These are phyloP conservation scores for Geopemphigus sp. DNA, from an alignment of 1,140 invertebrate species.

Conservation along the genomic window DNA sequence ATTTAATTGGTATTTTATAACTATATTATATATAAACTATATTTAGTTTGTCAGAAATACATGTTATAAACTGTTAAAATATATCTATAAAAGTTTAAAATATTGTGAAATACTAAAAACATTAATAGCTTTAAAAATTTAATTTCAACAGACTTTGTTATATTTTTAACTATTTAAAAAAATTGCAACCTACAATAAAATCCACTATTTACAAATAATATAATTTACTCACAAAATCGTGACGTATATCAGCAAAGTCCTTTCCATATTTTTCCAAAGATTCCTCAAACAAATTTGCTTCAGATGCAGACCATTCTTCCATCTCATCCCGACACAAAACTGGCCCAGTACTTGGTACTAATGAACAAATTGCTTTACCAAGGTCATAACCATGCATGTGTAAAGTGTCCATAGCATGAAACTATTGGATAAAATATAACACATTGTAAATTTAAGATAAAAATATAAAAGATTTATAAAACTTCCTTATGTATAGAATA, in stretches of 20 bases:
- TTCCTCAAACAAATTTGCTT: conserved; percentile 99
- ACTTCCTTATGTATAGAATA: background rate
- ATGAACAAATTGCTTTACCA: conserved; percentile 83
- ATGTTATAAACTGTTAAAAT: too few species aligned
- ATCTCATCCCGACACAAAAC: conserved; percentile 98
- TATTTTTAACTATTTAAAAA: too few species aligned
- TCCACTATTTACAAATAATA: background rate
- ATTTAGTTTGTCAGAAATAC: too few species aligned
- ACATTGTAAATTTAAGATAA: background rate
- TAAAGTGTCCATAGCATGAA: conserved; percentile 97
- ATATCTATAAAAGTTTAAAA: too few species aligned
- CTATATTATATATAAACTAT: too few species aligned
- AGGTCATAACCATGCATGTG: conserved; percentile 92
- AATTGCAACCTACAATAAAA: too few species aligned
- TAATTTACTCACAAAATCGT: conserved; percentile 87
- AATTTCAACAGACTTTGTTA: too few species aligned
- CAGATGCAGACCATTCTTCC: conserved; percentile 99
- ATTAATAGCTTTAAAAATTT: too few species aligned
- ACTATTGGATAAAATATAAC: conserved; percentile 60
- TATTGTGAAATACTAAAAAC: too few species aligned
- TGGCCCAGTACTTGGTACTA: conserved; percentile 93
- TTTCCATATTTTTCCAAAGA: conserved; percentile 99
- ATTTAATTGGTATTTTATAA: too few species aligned
- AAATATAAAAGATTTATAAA: background rate
- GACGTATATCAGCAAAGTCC: conserved; percentile 97